Base-by-base conservation (phyloP, 2,797 vertebrate species). In the Myiothlypis coronata region DNA sequence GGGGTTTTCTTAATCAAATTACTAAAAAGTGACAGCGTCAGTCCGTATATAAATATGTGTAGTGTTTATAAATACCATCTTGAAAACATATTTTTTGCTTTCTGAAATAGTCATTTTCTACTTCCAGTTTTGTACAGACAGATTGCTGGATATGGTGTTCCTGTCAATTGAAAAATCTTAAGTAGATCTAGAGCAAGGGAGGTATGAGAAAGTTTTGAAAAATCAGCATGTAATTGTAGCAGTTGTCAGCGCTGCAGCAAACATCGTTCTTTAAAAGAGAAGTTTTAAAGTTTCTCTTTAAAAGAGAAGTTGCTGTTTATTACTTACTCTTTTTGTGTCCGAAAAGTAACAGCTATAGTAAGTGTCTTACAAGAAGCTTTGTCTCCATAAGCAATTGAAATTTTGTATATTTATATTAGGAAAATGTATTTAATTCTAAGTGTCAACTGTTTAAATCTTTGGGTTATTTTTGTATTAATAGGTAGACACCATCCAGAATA, bases 401-500 rank as follows among this genome's bases (percentile, higher is more conserved):
- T 78, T 60, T 44, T 44, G 22, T 53, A 2, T 76, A 15, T 64
- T 71, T 93, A 18, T 77, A 69, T 28, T 50, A 55, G 39, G 8
- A 44, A 35, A 83, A 24, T 23, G 11, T 81, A 34, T 88, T 88
- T 69, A 49, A 65, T 50, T 61, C 3, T 52, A 65, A 68, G 9
- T 57, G 32, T 56, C 41, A 69, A 3, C 49, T 88, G 17, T 85
- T 43, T 19, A 24, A 93, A 28, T 60, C 4, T 83, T 49, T 14
- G 5, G 0, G 0, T 4, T 72, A 11, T 37, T 92, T 87, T 79
- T 92, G 5, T 79, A 8, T 75, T 91, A 95, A 60, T 78, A 99
- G 99, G 98, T 99, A 53, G 98, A 99, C 59, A 97, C 94, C 23
- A 80, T 96, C 81, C 96, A 94, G 65, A 97, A 98, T 61, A 89